Conservation (phyloP, 2,888 invertebrate species). For the Macaria liturata region DNA sequence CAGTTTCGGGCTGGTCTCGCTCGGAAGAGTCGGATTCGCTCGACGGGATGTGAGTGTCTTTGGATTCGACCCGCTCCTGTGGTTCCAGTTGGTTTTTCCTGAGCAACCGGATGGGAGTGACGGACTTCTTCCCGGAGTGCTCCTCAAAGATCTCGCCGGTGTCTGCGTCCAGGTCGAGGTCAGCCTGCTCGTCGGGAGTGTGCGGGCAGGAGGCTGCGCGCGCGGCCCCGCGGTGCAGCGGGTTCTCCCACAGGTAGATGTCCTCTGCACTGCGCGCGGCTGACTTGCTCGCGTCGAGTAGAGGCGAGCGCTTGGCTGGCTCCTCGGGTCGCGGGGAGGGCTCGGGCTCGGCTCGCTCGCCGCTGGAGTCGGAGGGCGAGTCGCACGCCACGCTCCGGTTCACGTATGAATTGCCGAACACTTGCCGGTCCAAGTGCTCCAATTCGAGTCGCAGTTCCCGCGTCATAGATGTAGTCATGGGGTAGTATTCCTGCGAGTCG, state of each 20-base stretch:
- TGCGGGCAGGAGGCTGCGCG: constrained; percentile 77
- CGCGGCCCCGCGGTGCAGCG: constrained; percentile 83
- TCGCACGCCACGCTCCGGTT: constrained; percentile 67
- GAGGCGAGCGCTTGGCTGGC: constrained; percentile 60
- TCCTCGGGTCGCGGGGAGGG: constrained; percentile 61
- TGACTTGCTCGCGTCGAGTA: constrained; percentile 64
- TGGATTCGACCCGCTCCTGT: constrained; percentile 50
- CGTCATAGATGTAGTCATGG: constrained; percentile 94
- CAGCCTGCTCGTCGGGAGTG: constrained; percentile 89
- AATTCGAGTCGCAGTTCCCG: constrained; percentile 91
- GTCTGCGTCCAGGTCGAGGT: constrained; percentile 86
- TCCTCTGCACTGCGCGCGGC: constrained; percentile 84
- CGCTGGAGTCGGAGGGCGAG: constrained; percentile 72
- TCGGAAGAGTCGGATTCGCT: constrained; percentile 76
- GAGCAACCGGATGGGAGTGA: constrained; percentile 86
- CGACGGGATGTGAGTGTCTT: constrained; percentile 58
- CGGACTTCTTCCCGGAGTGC: constrained; percentile 86
- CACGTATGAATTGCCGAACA: constrained; percentile 85
- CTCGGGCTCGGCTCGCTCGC: constrained; percentile 54
- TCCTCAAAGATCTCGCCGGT: constrained; percentile 85
- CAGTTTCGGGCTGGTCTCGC: constrained; percentile 47
- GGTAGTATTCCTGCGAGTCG: constrained; percentile 92
- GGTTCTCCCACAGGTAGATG: constrained; percentile 92
- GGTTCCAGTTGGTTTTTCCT: constrained; percentile 71
- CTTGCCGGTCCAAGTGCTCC: constrained; percentile 92